Conservation (phyloP, 2,113 vertebrate species). For the Pungitius pungitius region DNA sequence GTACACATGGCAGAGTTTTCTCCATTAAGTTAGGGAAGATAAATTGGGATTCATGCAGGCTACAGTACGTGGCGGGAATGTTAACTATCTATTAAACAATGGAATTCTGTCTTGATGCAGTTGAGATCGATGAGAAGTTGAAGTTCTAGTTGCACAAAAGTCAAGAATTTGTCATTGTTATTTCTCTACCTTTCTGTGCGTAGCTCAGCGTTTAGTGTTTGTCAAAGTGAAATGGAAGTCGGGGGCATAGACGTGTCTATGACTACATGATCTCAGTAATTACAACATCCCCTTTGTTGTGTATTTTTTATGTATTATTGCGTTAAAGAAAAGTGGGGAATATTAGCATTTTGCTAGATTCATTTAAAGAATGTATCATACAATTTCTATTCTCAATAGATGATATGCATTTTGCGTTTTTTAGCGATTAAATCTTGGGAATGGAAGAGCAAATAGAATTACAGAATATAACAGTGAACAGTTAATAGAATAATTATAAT, state of each 20-base stretch:
- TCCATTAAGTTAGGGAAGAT: conserved; percentile 14
- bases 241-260: background rate
- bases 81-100: conserved; percentile 10
- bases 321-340: too few species aligned
- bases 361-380: too few species aligned
- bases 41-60: background rate
- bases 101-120: background rate
- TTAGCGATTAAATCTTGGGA: too few species aligned
- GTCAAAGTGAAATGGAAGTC: background rate
- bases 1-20: conserved; percentile 6
- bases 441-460: background rate
- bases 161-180: background rate
- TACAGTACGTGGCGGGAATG: background rate
- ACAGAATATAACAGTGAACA: background rate
- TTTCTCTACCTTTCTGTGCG: background rate
- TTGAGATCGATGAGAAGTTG: background rate
- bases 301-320: too few species aligned
- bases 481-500: background rate
- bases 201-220: background rate
- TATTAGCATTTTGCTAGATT: too few species aligned
- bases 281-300: background rate
- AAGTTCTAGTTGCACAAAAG: background rate
- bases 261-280: background rate
- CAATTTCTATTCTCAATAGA: too few species aligned
- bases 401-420: too few species aligned